Base-by-base conservation (phyloP, 1,140 invertebrate genomes). In the Acyrthosiphon pisum region DNA sequence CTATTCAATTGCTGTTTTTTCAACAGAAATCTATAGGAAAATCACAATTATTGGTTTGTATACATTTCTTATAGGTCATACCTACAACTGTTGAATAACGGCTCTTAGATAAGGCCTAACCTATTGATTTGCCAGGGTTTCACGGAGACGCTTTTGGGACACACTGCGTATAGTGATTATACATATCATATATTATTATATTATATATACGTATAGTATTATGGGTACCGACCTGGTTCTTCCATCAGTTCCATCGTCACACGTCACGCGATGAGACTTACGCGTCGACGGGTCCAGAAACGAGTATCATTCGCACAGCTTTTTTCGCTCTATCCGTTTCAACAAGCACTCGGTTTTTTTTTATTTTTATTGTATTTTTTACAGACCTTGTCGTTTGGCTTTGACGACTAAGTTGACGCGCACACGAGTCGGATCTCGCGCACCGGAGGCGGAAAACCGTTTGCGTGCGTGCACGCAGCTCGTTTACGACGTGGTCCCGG, bases 221-320 rank as follows among this genome's bases (percentile, higher is more conserved):
- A 44, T 68, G 14, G 60, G 46, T 91, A 91, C 90, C 26, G 9
- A 91, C 90, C 90, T 91, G 90, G 90, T 46, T 48, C 56, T 76
- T 91, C 90, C 90, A 76, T 81, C 22, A 26, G 41, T 76, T 91
- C 90, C 90, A 76, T 81, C 8, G 37, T 41, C 35, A 18, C 22
- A 41, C 23, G 22, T 4, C 37, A 37, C 48, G 41, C 56, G 37
- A 56, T 2, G 44, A 89, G 48, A 76, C 56, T 41, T 68, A 44
- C 23, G 53, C 56, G 60, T n/a, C 11, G 37, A 35, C 56, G 35
- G 37, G 41, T 89, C n/a, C 9, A 20, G 14, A 37, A 14, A 35
- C 8, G 14, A 41, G 44, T 68, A n/a, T 20, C 90, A 91, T 76
- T 68, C 90, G 56, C 90, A 30, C 56, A 44, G 7, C 20, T 68